Percentiles rank a stretch among this genome's conserved stretches.
These are phyloP conservation scores for Triplophysa yarkandensis DNA, from an alignment of 2,797 vertebrate species.

Conservation along the genomic window DNA sequence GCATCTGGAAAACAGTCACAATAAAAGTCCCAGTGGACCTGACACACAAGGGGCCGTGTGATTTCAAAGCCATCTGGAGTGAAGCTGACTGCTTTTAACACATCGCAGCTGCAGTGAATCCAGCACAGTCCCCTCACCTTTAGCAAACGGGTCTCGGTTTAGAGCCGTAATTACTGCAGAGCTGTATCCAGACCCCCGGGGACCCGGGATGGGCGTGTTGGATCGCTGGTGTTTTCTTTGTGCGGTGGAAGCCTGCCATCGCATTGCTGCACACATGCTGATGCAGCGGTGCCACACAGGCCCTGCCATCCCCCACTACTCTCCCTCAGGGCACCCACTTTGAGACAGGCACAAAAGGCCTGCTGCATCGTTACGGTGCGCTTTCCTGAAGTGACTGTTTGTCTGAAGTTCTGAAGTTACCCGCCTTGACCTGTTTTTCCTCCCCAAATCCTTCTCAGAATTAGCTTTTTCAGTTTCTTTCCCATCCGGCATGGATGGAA, in stretches of 20 bases:
- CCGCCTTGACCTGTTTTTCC: not conserved
- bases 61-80: conserved; percentile 72
- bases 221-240: conserved; percentile 79
- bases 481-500: conserved; percentile 30
- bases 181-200: conserved; percentile 50
- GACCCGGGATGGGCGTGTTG: conserved; percentile 65
- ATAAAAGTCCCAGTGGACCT: not conserved
- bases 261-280: conserved; percentile 82
- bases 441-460: not conserved
- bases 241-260: conserved; percentile 72
- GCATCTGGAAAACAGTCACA: conserved; percentile 4
- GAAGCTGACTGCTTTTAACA: conserved; percentile 4
- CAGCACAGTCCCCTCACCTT: conserved; percentile 38
- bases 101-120: conserved; percentile 4
- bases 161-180: conserved; percentile 59
- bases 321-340: conserved; percentile 31
- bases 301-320: conserved; percentile 31
- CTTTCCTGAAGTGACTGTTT: conserved; percentile 12
- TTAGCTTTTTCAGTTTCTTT: conserved; percentile 35
- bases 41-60: conserved; percentile 41
- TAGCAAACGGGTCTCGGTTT: conserved; percentile 52
- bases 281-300: conserved; percentile 69
- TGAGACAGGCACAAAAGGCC: conserved; percentile 54
- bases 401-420: too few species aligned
- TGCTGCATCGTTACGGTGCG: conserved; percentile 53